These are phyloP conservation scores for Rhynchophorus ferrugineus DNA, from an alignment of 1,140 invertebrate species.

Conservation along the genomic window DNA sequence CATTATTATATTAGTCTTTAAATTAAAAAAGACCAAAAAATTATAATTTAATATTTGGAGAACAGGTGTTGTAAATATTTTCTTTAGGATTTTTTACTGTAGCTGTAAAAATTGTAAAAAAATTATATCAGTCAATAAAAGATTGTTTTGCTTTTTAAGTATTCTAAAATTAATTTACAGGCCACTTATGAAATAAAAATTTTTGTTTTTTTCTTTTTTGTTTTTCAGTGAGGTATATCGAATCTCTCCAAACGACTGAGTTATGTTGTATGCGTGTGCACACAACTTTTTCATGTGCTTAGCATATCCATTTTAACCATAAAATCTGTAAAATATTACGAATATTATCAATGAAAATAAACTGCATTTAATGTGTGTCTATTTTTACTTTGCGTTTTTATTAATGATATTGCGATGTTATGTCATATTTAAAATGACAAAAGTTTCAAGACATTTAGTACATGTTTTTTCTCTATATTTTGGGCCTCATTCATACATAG, in stretches of 20 bases:
- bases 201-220: conserved; percentile 7
- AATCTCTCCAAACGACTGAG: conserved; percentile 33
- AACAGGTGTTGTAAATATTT: too few species aligned
- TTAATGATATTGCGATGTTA: conserved; percentile 2
- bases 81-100: too few species aligned
- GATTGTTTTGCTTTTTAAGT: too few species aligned
- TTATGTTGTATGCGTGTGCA: conserved; percentile 29
- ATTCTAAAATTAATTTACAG: not conserved
- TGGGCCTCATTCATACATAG: too few species aligned
- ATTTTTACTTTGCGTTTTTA: conserved; percentile 22
- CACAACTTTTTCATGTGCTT: conserved; percentile 36
- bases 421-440: too few species aligned
- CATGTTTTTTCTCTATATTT: too few species aligned
- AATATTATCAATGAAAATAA: conserved; percentile 37
- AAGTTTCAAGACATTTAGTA: too few species aligned
- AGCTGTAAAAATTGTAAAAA: too few species aligned
- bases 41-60: too few species aligned
- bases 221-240: conserved; percentile 24
- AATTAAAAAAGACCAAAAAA: too few species aligned
- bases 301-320: conserved; percentile 36
- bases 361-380: conserved; percentile 38
- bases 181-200: conserved; percentile 14
- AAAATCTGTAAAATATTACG: conserved; percentile 36
- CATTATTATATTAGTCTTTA: too few species aligned
- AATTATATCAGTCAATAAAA: too few species aligned